Evolutionary conservation across 2,888 invertebrate genomes (phyloP).

Genomic region (Crioceris asparagi): DNA sequence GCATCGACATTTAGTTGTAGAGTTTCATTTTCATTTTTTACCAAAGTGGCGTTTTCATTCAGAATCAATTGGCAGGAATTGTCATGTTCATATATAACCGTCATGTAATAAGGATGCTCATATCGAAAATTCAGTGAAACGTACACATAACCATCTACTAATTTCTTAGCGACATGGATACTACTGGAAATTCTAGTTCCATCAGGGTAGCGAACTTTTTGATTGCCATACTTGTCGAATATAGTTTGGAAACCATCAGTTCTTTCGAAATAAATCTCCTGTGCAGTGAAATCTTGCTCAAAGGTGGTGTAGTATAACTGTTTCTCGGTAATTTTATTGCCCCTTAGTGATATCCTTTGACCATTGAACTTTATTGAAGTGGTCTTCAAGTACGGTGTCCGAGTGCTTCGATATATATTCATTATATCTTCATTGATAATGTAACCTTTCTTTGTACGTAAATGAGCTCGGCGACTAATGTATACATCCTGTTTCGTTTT

Average conservation of each 20-base stretch:
- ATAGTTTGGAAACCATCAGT: slow-evolving; percentile 23
- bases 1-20: slow-evolving; percentile 13
- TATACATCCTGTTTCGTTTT: slow-evolving; percentile 5
- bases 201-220: slow-evolving; percentile 19
- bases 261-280: slow-evolving; percentile 23
- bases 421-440: slow-evolving; percentile 14
- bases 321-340: slow-evolving; percentile 18
- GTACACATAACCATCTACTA: slow-evolving; percentile 24
- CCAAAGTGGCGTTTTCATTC: slow-evolving; percentile 13
- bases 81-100: slow-evolving; percentile 18
- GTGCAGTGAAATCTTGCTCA: slow-evolving; percentile 21
- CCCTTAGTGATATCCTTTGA: slow-evolving; percentile 15
- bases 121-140: slow-evolving; percentile 20
- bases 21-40: slow-evolving; percentile 8
- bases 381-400: slow-evolving; percentile 23
- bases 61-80: slow-evolving; percentile 14
- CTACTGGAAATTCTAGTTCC: slow-evolving; percentile 22
- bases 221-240: slow-evolving; percentile 12
- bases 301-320: slow-evolving; percentile 17
- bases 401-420: slow-evolving; percentile 13
- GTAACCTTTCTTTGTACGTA: slow-evolving; percentile 18
- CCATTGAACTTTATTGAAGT: slow-evolving; percentile 21
- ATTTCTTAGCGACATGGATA: slow-evolving; percentile 15
- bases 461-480: slow-evolving; percentile 17
- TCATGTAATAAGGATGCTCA: slow-evolving; percentile 23